phyloP scores from a whole-genome alignment of 2,797 vertebrate species.

The Capromys pilorides region DNA sequence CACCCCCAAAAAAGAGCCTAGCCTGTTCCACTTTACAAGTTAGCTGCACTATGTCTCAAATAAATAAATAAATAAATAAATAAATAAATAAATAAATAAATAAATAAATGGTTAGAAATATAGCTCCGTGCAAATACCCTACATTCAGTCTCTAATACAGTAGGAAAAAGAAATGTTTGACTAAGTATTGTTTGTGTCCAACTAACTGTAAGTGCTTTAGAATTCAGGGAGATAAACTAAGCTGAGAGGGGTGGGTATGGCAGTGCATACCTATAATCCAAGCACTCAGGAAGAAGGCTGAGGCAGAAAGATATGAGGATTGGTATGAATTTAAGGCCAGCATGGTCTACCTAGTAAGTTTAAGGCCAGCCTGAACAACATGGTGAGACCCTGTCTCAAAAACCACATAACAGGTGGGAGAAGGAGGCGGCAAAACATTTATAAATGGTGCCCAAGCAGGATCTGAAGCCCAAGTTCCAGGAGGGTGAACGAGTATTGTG shows the following conservation, averaged over 20 bases:
- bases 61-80: no score
- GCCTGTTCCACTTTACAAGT: no score
- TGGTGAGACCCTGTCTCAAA: not conserved
- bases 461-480: no score
- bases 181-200: not conserved
- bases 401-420: not conserved
- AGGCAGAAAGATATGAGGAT: not conserved
- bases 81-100: not conserved
- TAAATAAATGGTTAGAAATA: not conserved
- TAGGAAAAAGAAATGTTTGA: not conserved
- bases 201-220: not conserved
- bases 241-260: not conserved
- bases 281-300: not conserved
- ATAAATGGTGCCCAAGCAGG: no score
- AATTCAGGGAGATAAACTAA: conserved; percentile 14
- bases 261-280: not conserved
- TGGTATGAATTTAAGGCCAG: no score
- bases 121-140: not conserved
- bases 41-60: not conserved
- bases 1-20: no score
- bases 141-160: not conserved
- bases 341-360: no score
- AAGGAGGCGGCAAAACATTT: no score
- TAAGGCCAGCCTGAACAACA: not conserved
- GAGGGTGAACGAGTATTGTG: no score